phyloP scores from a whole-genome alignment of 2,797 vertebrate genomes.

The Tachyglossus aculeatus region DNA sequence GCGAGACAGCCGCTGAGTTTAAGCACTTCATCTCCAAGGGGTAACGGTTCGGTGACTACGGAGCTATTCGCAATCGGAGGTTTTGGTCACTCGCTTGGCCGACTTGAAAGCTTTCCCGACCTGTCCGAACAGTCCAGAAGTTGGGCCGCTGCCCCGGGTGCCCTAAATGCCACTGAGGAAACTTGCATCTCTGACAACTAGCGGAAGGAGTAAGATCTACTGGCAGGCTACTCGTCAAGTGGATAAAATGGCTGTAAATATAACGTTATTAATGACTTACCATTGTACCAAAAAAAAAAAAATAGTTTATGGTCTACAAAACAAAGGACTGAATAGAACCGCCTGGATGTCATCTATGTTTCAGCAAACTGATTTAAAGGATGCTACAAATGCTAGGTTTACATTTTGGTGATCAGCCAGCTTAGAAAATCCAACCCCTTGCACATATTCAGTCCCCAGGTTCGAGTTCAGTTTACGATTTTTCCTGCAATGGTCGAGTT shows the following conservation, averaged over 20 bases:
- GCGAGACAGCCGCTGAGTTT: conserved; percentile 62
- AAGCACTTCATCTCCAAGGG: conserved; percentile 66
- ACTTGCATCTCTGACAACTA: conserved; percentile 64
- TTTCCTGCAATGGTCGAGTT: conserved; percentile 80
- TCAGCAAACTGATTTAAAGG: conserved; percentile 71
- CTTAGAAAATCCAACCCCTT: conserved; percentile 81
- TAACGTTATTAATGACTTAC: conserved; percentile 70
- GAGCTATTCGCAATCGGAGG: conserved; percentile 66
- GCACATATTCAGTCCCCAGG: conserved; percentile 72
- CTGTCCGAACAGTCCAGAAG: conserved; percentile 66
- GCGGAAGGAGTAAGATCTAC: conserved; percentile 64
- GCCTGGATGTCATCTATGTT: conserved; percentile 65
- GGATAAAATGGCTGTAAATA: conserved; percentile 63
- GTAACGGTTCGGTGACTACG: conserved; percentile 64
- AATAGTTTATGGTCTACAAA: conserved; percentile 61
- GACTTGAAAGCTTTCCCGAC: conserved; percentile 67
- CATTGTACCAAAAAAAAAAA: conserved; percentile 67
- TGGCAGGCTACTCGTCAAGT: conserved; percentile 71
- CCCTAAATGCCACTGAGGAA: conserved; percentile 57
- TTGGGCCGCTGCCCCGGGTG: conserved; percentile 71
- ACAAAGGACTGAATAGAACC: conserved; percentile 67
- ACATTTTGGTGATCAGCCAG: conserved; percentile 79
- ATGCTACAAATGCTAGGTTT: conserved; percentile 71
- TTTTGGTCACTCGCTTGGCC: conserved; percentile 65
- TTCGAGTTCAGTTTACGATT: conserved; percentile 84